Conservation (phyloP, 2,888 invertebrate genomes). For the Schizotus pectinicornis region DNA sequence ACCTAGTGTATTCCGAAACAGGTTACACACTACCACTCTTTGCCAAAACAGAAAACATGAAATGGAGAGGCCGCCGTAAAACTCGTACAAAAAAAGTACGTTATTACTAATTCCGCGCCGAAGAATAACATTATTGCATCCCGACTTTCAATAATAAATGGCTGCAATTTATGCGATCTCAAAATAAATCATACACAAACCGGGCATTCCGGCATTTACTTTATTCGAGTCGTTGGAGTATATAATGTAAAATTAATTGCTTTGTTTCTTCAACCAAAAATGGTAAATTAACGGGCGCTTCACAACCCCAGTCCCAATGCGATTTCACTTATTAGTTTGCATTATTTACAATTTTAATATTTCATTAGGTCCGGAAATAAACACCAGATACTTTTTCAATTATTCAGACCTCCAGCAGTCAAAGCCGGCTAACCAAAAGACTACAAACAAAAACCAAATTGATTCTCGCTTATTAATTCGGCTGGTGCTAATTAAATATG, state of each 20-base stretch:
- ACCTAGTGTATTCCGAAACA: slow-evolving; percentile 35
- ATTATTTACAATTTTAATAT: slow-evolving; percentile 15
- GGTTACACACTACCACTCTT: slow-evolving; percentile 27
- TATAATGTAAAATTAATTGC: slow-evolving; percentile 23
- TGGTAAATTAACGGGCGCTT: slow-evolving; percentile 17
- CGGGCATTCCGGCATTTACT: slow-evolving; percentile 4
- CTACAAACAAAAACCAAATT: neutral
- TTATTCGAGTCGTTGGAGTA: slow-evolving; percentile 6
- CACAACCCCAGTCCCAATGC: slow-evolving; percentile 6
- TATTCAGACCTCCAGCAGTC: neutral
- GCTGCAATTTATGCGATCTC: slow-evolving; percentile 5
- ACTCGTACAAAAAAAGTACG: slow-evolving; percentile 15
- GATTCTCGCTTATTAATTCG: neutral
- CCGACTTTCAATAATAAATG: slow-evolving; percentile 19
- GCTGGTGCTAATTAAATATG: neutral
- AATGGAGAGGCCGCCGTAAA: slow-evolving; percentile 4
- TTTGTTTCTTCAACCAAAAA: slow-evolving; percentile 20
- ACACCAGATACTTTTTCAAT: neutral
- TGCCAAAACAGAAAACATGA: slow-evolving; percentile 16
- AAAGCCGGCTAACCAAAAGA: neutral
- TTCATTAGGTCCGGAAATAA: neutral
- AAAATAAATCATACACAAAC: slow-evolving; percentile 20
- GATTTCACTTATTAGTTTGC: slow-evolving; percentile 9
- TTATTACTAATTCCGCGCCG: slow-evolving; percentile 18
- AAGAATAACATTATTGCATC: slow-evolving; percentile 16